Evolutionary conservation across 23 tunicate species (phyloP).

Genomic region (Aplidium turbinatum): DNA sequence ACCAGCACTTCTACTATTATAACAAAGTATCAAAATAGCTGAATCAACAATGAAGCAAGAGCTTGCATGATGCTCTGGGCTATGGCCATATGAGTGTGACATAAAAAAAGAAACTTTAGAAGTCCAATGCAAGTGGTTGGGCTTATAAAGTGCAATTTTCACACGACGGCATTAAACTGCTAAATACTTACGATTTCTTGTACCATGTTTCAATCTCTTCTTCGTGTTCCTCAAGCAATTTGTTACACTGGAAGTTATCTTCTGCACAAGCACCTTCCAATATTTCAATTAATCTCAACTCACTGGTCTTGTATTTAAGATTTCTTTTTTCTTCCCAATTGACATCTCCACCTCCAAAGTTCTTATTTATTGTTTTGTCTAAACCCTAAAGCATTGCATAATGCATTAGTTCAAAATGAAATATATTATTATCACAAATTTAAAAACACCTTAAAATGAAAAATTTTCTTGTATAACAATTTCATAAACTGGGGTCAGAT

Average conservation of each 20-base stretch:
- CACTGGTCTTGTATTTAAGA: conserved; percentile 79
- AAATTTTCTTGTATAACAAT: not conserved
- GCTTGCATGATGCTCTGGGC: no score
- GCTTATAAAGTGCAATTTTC: no score
- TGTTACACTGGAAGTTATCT: conserved; percentile 70
- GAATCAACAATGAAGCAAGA: no score
- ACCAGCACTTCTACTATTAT: no score
- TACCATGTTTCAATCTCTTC: conserved; percentile 86
- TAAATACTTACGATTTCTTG: conserved; percentile 74
- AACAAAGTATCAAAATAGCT: no score
- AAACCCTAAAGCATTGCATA: no score
- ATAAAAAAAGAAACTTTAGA: no score
- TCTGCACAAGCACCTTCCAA: conserved; percentile 76
- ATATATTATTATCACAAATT: not conserved
- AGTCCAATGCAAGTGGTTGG: not conserved
- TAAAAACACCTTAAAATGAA: not conserved
- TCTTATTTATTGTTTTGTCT: conserved; percentile 73
- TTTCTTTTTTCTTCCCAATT: conserved; percentile 90
- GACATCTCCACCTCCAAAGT: conserved; percentile 92
- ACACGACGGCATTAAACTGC: not conserved
- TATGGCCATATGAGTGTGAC: no score
- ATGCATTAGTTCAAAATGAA: no score
- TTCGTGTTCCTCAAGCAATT: conserved; percentile 70
- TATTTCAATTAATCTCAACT: conserved; percentile 74
- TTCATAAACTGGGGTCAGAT: no score